phyloP scores from a whole-genome alignment of 2,113 vertebrate species.

The Gorsachius goisagi region DNA sequence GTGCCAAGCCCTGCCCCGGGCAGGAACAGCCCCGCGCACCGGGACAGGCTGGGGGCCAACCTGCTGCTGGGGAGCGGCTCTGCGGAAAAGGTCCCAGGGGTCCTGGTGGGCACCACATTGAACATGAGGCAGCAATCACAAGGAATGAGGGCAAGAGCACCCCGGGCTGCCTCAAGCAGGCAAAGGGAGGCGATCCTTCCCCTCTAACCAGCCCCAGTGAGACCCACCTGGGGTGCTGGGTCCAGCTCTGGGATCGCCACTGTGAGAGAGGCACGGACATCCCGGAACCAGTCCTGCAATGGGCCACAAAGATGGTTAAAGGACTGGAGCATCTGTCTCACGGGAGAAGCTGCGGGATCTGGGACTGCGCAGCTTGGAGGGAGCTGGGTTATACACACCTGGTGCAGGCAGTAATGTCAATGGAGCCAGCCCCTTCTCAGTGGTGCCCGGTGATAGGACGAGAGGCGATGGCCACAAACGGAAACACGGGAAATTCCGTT shows the following conservation, averaged over 20 bases:
- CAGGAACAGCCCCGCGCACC: neutral
- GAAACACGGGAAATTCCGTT: neutral
- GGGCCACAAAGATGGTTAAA: neutral
- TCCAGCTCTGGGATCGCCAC: neutral
- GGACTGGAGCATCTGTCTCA: neutral
- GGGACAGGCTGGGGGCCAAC: too few species aligned
- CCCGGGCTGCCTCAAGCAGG: neutral
- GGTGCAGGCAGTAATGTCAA: neutral
- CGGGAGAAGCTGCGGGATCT: neutral
- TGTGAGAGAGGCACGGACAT: neutral
- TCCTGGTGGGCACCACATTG: neutral
- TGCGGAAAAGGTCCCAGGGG: neutral
- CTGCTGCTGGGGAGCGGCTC: rapidly evolving
- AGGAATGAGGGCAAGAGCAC: neutral
- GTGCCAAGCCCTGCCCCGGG: neutral
- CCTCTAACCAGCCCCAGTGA: neutral
- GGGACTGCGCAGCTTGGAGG: neutral
- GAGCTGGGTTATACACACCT: neutral
- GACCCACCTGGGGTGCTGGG: neutral
- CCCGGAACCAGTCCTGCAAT: neutral
- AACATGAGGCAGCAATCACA: neutral
- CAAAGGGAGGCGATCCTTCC: neutral
- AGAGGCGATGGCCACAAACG: neutral
- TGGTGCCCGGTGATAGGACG: neutral
- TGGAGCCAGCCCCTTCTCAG: neutral